Base-by-base conservation (phyloP, 2,113 vertebrate genomes). In the Hemicordylus capensis region DNA sequence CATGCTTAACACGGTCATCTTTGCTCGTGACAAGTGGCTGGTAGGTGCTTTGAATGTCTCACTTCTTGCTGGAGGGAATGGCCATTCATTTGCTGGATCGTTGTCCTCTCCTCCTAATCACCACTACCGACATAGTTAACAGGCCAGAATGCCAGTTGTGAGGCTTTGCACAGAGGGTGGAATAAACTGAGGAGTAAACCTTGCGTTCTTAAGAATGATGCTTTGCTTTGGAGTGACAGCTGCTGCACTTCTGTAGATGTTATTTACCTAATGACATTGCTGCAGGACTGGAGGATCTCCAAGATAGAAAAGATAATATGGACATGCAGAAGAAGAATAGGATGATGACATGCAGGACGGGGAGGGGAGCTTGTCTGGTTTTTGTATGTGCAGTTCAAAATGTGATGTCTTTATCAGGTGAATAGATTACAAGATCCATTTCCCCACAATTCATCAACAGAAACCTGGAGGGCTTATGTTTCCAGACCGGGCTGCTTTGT, bases 391-490 rank as follows among this genome's bases (percentile, higher is more conserved):
- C 95, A 95, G 95, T 97, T 97, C 95, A 97, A 97, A 97, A 95
- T 97, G 95, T 97, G 95, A 95, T 96, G 96, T 97, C 96, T 97
- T 97, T 97, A 94, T 97, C 96, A 97, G 95, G 96, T 96, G 95
- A 96, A 93, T 93, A 97, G 96, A 98, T 96, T 97, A 97, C 96
- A 88, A 97, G 95, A 97, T 94, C 96, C 95, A 96, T 97, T 96
- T 97, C 94, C 93, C 96, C 95, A 96, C 96, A 94, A 94, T 98
- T 96, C 96, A 93, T 97, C 95, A 97, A 97, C 97, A 99, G 99
- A 99, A 98, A 97, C 97, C 98, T 66, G 99, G 98, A 92, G 99
- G 99, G 89, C 96, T 99, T 91, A 99, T 99, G 98, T 99, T 99
- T 94, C 99, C 99, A 91, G 98, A 99, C 96, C 97, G 99, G 83